phyloP scores from a whole-genome alignment of 2,888 invertebrate genomes.

The Lepidonotus clava region DNA sequence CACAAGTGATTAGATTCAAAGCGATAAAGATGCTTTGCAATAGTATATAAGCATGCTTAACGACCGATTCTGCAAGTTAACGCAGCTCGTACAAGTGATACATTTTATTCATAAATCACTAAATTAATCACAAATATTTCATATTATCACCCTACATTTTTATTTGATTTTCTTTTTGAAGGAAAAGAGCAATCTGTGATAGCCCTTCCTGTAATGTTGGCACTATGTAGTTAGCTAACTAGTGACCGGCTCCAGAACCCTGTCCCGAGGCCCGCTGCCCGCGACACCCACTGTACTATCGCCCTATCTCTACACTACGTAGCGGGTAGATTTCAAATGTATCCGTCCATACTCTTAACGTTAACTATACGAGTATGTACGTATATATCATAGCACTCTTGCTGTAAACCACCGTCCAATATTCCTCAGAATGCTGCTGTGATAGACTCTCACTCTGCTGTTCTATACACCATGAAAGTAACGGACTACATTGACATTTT shows the following conservation, averaged over 20 bases:
- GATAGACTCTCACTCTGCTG: not conserved
- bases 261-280: not conserved
- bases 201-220: not conserved
- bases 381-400: no score
- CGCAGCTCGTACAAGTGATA: no score
- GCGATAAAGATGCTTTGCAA: not conserved
- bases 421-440: no score
- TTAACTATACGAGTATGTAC: not conserved
- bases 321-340: not conserved
- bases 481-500: not conserved
- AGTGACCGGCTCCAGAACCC: no score
- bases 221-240: not conserved
- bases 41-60: no score
- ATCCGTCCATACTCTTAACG: not conserved
- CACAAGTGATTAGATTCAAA: not conserved
- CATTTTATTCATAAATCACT: not conserved
- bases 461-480: not conserved
- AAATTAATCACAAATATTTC: not conserved
- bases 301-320: not conserved
- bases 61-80: no score
- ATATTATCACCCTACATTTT: not conserved
- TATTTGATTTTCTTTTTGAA: constrained; percentile 17
- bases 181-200: constrained; percentile 1
- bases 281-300: not conserved
- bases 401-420: no score